Evolutionary conservation across 2,113 vertebrate genomes (phyloP), one percentile per base, ranked within the genome.

Genomic region (Monopterus albus): DNA sequence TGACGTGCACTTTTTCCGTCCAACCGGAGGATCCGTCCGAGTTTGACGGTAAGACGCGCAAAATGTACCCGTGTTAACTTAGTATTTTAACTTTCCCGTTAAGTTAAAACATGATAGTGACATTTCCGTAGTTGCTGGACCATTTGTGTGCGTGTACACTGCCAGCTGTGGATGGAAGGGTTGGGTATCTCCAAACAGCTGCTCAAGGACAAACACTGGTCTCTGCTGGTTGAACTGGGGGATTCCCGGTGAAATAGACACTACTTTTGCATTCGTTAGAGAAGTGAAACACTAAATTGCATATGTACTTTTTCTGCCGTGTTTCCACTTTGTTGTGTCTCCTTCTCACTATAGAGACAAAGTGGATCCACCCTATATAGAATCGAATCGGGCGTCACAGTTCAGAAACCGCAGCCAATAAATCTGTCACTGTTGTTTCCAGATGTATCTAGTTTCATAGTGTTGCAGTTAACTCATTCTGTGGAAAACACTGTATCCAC

Each of bases 11-110:
- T 60, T 26, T 2, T 18, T 21, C 39, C 49, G 46, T 58, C 66
- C 33, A 52, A 45, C 35, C 58, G 29, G 60, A 60, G 73, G 78
- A 77, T 57, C 63, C 66, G 55, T 40, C 58, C 25, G 17, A 25
- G 29, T 40, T 20, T 17, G 14, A 83, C 72, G 84, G 87, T 87
- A 88, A 85, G 84, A 40, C 23, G 0, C n/a, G 3, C 56, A 28
- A n/a, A n/a, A n/a, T n/a, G n/a, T n/a, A 4, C 6, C 3, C 10
- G 11, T 15, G 1, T 1, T 23, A 33, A 11, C 0, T 2, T 9
- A 1, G 2, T 7, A 25, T 39, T 36, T 33, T 5, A 18, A 58
- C 18, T 18, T 5, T 17, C 9, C 15, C 17, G 3, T 39, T 31
- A 17, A 5, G 4, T 11, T 29, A 13, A 1, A 36, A 28, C 26